Conservation (phyloP, 2,888 invertebrate genomes). For the Oligia strigilis region DNA sequence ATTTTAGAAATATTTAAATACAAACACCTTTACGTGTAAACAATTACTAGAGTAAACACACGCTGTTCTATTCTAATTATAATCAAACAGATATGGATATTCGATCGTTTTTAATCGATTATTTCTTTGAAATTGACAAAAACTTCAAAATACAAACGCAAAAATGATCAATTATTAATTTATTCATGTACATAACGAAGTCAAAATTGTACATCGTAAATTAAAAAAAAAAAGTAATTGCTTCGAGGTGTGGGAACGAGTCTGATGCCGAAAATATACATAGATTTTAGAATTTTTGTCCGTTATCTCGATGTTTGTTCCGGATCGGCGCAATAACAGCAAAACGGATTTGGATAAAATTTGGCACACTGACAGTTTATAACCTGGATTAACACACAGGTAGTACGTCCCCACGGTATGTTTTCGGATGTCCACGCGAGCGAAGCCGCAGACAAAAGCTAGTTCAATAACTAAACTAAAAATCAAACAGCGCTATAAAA, state of each 20-base stretch:
- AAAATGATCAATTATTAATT: not conserved
- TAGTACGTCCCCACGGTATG: not conserved
- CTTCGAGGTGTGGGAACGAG: not conserved
- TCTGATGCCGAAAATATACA: not conserved
- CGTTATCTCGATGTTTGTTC: too few relatives aligned
- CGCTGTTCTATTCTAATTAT: constrained; percentile 22
- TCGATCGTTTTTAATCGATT: not conserved
- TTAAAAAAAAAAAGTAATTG: not conserved
- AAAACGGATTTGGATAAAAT: too few relatives aligned
- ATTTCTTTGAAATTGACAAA: not conserved
- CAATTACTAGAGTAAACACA: not conserved
- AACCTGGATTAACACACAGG: not conserved
- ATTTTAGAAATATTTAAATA: constrained; percentile 36
- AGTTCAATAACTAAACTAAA: not conserved
- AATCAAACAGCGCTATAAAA: not conserved
- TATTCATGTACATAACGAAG: not conserved
- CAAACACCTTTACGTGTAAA: constrained; percentile 2
- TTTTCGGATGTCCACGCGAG: not conserved
- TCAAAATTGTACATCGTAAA: not conserved
- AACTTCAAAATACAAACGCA: not conserved
- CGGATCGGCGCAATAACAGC: too few relatives aligned
- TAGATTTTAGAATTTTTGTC: too few relatives aligned
- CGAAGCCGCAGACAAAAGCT: not conserved
- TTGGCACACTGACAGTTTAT: not conserved
- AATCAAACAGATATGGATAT: not conserved